phyloP scores from a whole-genome alignment of 2,888 invertebrate species.

The Dynastes tityus region DNA sequence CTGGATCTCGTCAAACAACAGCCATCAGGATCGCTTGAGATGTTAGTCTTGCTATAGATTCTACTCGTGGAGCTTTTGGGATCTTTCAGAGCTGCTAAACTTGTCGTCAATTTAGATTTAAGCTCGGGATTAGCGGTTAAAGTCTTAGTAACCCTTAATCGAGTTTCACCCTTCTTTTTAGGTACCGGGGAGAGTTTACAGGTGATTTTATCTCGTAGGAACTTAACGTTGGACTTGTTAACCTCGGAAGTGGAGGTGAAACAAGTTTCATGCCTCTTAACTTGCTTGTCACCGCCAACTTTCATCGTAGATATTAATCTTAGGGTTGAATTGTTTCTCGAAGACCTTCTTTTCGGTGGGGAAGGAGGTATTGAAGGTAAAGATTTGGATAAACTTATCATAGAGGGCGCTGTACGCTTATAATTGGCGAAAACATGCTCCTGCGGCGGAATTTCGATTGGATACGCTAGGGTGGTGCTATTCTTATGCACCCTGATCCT shows the following conservation, averaged over 20 bases:
- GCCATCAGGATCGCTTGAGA: slow-evolving; percentile 43
- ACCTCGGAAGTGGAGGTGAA: slow-evolving; percentile 67
- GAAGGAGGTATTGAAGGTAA: slow-evolving; percentile 75
- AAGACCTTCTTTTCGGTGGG: slow-evolving; percentile 84
- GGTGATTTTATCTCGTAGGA: slow-evolving; percentile 76
- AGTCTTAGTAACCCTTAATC: slow-evolving; percentile 63
- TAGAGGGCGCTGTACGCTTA: slow-evolving; percentile 77
- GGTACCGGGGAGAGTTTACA: slow-evolving; percentile 72
- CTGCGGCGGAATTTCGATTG: slow-evolving; percentile 61
- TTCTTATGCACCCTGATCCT: slow-evolving; percentile 85
- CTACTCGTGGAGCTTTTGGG: slow-evolving; percentile 68
- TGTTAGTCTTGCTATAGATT: slow-evolving; percentile 66
- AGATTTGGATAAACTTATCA: slow-evolving; percentile 61
- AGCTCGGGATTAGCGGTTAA: slow-evolving; percentile 64
- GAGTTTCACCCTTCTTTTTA: slow-evolving; percentile 52
- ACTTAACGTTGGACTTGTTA: slow-evolving; percentile 74
- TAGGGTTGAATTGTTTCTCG: slow-evolving; percentile 81
- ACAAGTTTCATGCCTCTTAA: slow-evolving; percentile 72
- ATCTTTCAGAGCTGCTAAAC: slow-evolving; percentile 66
- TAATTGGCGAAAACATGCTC: slow-evolving; percentile 75
- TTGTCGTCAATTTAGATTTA: slow-evolving; percentile 67
- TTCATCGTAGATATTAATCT: slow-evolving; percentile 76
- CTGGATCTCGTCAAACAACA: slow-evolving; percentile 51
- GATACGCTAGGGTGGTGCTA: slow-evolving; percentile 49
- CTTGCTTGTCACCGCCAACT: slow-evolving; percentile 63